phyloP scores from a whole-genome alignment of 2,888 invertebrate species.

The Dicycla oo region DNA sequence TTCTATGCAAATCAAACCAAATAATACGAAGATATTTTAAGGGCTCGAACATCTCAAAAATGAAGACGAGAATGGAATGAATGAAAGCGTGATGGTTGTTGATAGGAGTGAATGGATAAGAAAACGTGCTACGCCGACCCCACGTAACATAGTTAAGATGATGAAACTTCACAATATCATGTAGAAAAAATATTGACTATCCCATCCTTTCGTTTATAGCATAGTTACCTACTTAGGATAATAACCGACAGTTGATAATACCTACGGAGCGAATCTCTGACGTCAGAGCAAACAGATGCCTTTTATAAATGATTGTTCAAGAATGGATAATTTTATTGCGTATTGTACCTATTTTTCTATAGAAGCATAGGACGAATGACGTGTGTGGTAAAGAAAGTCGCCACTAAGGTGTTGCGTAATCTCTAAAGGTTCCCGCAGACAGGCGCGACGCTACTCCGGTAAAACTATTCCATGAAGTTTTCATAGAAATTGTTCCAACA shows the following conservation, averaged over 20 bases:
- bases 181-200: background rate
- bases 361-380: constrained; percentile 14
- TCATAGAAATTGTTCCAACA: no score
- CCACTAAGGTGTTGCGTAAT: constrained; percentile 6
- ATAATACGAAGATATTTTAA: background rate
- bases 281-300: constrained; percentile 39
- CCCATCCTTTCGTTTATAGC: background rate
- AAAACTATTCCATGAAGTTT: no score
- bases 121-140: no score
- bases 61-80: no score
- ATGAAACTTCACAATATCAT: no score
- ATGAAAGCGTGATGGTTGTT: no score
- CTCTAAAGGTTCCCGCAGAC: background rate
- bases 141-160: no score
- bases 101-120: no score
- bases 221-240: background rate
- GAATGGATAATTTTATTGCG: constrained; percentile 55
- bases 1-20: background rate
- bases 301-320: constrained; percentile 49
- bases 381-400: constrained; percentile 44
- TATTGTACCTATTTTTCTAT: constrained; percentile 51
- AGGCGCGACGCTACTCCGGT: no score
- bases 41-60: background rate
- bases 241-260: constrained; percentile 1
- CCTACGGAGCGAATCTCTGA: constrained; percentile 19